Conservation (phyloP, 2,797 vertebrate genomes). For the Periparus ater region DNA sequence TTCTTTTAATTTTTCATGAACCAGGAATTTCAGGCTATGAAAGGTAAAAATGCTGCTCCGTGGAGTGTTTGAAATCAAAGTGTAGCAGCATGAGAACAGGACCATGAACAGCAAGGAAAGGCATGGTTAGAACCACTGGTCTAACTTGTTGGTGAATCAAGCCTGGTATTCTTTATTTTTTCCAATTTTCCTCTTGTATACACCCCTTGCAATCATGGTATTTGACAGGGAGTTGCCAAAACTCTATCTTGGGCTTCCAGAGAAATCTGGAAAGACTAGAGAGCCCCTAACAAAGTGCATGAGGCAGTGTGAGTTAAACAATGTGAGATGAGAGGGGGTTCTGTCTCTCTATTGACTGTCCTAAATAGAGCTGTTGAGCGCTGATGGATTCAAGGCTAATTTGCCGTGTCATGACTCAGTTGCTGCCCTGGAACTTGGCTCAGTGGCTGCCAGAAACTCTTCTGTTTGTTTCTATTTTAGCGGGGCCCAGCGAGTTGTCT, state of each 20-base stretch:
- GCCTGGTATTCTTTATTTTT: neutral
- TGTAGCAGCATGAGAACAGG: neutral
- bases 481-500: accelerated
- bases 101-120: neutral
- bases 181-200: neutral
- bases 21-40: neutral
- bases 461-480: conserved; percentile 24
- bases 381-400: neutral
- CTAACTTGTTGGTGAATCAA: neutral
- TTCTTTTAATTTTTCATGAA: neutral
- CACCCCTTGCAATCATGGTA: neutral
- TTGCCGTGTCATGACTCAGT: neutral
- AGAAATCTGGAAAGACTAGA: neutral
- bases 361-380: neutral
- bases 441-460: neutral
- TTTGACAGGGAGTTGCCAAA: neutral
- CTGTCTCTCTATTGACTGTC: neutral
- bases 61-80: neutral
- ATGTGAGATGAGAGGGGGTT: accelerated
- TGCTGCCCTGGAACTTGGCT: conserved; percentile 1
- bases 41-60: neutral
- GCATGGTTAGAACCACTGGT: neutral
- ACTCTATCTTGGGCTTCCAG: neutral
- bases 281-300: neutral
- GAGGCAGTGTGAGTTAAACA: neutral